Evolutionary conservation across 2,113 vertebrate species (phyloP).

Genomic region (Ammodytes dubius): DNA sequence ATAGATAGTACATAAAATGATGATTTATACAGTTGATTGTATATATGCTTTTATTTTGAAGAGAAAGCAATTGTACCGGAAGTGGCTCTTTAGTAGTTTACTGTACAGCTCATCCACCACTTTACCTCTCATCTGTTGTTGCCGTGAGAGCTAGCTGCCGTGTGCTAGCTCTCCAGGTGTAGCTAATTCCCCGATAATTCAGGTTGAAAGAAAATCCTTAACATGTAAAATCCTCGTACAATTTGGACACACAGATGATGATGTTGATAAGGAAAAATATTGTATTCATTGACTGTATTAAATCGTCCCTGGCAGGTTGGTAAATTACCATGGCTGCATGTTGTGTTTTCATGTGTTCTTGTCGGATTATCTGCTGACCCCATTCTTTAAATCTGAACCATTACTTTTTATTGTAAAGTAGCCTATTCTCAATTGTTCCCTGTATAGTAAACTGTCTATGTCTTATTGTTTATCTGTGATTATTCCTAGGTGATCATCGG

Average conservation of each 20-base stretch:
- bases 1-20: no score
- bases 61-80: constrained; percentile 17
- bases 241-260: neutral
- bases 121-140: constrained; percentile 46
- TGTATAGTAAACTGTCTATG: neutral
- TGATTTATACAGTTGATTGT: neutral
- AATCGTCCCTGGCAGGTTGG: neutral
- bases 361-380: neutral
- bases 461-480: constrained; percentile 28
- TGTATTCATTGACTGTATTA: neutral
- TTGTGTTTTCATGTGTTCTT: constrained; percentile 9
- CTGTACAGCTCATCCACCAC: constrained; percentile 13
- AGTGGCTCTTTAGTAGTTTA: neutral
- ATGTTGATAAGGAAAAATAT: neutral
- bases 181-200: neutral
- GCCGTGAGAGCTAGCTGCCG: constrained; percentile 35
- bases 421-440: neutral
- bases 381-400: neutral
- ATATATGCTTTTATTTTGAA: constrained; percentile 65
- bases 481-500: constrained; percentile 49
- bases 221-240: neutral
- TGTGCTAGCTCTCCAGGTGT: constrained; percentile 47
- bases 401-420: neutral
- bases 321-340: neutral
- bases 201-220: neutral